A percentile compares a stretch with the other conserved stretches of the same genome.
Evolutionary conservation across 2,797 vertebrate genomes (phyloP).

Genomic region (Silurus lanzhouensis): DNA sequence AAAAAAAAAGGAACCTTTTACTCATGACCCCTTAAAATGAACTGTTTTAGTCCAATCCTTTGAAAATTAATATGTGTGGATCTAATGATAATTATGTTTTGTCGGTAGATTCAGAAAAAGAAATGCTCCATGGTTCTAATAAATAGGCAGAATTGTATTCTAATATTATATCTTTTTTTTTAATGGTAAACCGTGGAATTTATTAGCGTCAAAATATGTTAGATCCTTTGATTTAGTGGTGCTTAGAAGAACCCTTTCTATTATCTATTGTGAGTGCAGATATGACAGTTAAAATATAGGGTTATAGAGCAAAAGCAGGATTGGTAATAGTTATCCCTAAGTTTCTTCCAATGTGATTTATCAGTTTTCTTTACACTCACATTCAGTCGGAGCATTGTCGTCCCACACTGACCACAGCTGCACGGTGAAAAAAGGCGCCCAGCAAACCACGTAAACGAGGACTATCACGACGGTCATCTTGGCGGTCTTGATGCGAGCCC

Average conservation of each 20-base stretch:
- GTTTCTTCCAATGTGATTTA: neutral
- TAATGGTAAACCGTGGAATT: too few species aligned
- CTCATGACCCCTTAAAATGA: neutral
- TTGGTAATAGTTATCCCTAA: neutral
- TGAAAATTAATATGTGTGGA: neutral
- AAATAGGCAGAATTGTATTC: neutral
- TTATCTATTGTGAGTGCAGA: neutral
- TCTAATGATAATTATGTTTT: neutral
- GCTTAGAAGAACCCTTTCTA: neutral
- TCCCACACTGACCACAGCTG: conserved; percentile 82
- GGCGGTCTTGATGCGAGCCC: conserved; percentile 74
- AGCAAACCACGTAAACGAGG: conserved; percentile 74
- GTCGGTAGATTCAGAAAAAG: neutral
- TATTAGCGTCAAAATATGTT: neutral
- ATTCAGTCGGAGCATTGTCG: conserved; percentile 68
- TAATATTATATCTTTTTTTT: neutral
- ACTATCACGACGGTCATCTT: conserved; percentile 80
- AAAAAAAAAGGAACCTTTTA: too few species aligned
- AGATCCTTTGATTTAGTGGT: neutral
- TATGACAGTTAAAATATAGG: neutral
- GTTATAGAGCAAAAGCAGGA: too few species aligned
- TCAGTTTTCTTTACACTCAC: conserved; percentile 62
- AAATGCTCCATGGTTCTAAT: neutral
- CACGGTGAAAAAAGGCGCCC: conserved; percentile 80
- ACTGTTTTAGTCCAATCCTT: neutral